Percentiles rank a stretch among this genome's conserved stretches.
phyloP scores from a whole-genome alignment of 1,140 invertebrate species.

The Samia ricini region DNA sequence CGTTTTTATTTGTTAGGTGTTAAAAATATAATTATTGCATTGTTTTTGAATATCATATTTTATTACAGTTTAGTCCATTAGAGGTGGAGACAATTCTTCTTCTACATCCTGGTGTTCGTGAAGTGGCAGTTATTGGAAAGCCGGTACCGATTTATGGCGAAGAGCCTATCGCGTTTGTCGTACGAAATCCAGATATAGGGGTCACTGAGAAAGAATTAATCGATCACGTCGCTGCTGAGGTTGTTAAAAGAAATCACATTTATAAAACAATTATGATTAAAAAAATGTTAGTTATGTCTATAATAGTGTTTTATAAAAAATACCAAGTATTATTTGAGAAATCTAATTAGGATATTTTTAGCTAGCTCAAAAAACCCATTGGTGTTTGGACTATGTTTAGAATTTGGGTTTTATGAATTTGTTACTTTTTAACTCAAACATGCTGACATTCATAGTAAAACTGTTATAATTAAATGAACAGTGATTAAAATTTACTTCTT shows the following conservation, averaged over 20 bases:
- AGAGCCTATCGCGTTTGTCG: constrained; percentile 82
- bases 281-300: no score
- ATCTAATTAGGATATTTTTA: constrained; percentile 3
- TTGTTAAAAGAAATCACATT: constrained; percentile 17
- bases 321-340: no score
- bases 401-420: no score
- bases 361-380: no score
- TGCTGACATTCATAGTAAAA: constrained; percentile 16
- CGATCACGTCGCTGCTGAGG: constrained; percentile 70
- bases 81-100: constrained; percentile 84
- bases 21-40: no score
- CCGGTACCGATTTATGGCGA: constrained; percentile 79
- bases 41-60: not conserved
- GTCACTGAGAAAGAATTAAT: constrained; percentile 77
- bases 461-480: constrained; percentile 2
- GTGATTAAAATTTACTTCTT: constrained; percentile 17
- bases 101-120: constrained; percentile 78
- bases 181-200: constrained; percentile 70
- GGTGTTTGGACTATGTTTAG: no score
- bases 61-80: constrained; percentile 80
- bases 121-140: constrained; percentile 85
- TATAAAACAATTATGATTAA: no score
- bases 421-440: no score
- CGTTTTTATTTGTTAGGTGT: no score
- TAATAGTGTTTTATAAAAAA: no score